These are phyloP conservation scores for Eulemur mongoz DNA, from an alignment of 2,797 vertebrate genomes.

Conservation along the genomic window DNA sequence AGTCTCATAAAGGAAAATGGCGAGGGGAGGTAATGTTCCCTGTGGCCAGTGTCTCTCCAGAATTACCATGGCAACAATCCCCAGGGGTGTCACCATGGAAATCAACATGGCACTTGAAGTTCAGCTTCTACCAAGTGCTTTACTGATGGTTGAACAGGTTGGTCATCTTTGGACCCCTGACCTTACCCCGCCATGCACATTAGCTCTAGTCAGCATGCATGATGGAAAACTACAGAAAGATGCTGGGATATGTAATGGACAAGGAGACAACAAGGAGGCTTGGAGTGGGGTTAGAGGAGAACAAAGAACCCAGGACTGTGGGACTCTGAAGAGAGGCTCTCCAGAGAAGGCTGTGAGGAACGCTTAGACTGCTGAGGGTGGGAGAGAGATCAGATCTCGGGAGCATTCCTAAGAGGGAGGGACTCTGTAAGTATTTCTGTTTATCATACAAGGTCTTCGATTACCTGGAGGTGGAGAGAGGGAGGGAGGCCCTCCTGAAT, in stretches of 20 bases:
- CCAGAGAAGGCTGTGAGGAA: neutral
- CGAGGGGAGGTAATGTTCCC: constrained; percentile 9
- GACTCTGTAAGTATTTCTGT: neutral
- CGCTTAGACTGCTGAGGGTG: neutral
- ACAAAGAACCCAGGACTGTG: neutral
- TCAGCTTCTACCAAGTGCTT: constrained; percentile 33
- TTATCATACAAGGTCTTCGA: neutral
- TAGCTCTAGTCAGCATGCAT: neutral
- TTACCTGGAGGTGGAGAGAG: neutral
- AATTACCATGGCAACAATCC: constrained; percentile 69
- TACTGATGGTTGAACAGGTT: constrained; percentile 6
- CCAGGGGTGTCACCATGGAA: constrained; percentile 67
- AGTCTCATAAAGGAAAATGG: neutral
- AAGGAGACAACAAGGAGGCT: neutral
- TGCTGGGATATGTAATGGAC: neutral
- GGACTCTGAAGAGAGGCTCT: neutral
- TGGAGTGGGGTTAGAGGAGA: neutral
- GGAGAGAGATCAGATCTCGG: neutral
- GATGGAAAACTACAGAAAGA: neutral
- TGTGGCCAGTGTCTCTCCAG: constrained; percentile 47
- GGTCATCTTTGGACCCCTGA: neutral
- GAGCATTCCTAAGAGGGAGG: neutral
- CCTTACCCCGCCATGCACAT: neutral
- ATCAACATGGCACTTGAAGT: constrained; percentile 49
- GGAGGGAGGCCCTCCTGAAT: neutral